These are phyloP conservation scores for Galerucella pusilla DNA, from an alignment of 2,888 invertebrate genomes.

Conservation along the genomic window DNA sequence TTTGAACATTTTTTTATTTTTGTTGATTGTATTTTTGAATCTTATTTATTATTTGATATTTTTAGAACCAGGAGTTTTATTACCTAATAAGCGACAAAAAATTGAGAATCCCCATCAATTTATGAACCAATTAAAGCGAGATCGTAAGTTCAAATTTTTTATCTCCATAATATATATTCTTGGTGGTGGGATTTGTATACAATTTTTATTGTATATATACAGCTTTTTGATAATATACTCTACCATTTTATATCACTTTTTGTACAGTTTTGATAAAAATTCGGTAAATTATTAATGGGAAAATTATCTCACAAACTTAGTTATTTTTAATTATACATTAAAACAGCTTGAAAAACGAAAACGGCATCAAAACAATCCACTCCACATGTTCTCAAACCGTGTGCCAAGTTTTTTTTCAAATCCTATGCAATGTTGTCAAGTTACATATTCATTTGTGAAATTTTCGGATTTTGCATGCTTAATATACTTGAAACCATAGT, in stretches of 20 bases:
- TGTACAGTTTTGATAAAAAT: slow-evolving; percentile 9
- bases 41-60: slow-evolving; percentile 43
- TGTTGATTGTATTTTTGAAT: slow-evolving; percentile 29
- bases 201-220: slow-evolving; percentile 23
- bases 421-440: too few relatives aligned
- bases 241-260: slow-evolving; percentile 15
- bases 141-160: slow-evolving; percentile 66
- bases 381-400: background rate
- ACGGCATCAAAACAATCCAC: background rate
- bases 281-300: background rate
- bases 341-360: background rate
- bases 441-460: too few relatives aligned
- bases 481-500: too few relatives aligned
- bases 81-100: slow-evolving; percentile 70
- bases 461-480: too few relatives aligned
- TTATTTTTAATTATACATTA: background rate
- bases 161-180: slow-evolving; percentile 34
- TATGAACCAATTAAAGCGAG: slow-evolving; percentile 66
- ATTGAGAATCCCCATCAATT: slow-evolving; percentile 67
- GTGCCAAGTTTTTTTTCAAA: too few relatives aligned
- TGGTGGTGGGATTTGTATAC: slow-evolving; percentile 43
- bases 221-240: slow-evolving; percentile 11
- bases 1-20: slow-evolving; percentile 17
- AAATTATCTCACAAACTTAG: background rate
- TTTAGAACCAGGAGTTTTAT: slow-evolving; percentile 70